Evolutionary conservation across 2,113 vertebrate genomes (phyloP).

Genomic region (Maccullochella peelii): DNA sequence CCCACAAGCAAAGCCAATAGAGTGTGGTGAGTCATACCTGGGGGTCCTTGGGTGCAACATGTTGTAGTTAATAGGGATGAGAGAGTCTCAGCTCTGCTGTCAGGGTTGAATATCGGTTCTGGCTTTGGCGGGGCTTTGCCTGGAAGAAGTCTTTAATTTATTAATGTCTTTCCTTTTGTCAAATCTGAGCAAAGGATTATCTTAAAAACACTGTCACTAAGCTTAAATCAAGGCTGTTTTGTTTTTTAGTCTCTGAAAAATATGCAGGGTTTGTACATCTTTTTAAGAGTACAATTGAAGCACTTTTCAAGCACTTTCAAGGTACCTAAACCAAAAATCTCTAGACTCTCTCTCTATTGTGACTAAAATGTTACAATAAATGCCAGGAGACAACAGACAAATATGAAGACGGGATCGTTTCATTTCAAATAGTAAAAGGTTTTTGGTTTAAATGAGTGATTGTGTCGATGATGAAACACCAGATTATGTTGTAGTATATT

Average conservation of each 20-base stretch:
- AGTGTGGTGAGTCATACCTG: constrained; percentile 30
- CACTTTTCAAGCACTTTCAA: too few relatives aligned
- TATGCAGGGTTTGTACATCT: neutral
- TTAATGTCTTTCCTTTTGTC: constrained; percentile 12
- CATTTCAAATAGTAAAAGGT: too few relatives aligned
- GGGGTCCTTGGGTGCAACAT: neutral
- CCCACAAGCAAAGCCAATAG: neutral
- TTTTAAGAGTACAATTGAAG: too few relatives aligned
- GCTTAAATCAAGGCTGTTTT: constrained; percentile 37
- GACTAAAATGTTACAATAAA: too few relatives aligned
- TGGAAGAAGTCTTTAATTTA: neutral
- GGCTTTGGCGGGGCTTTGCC: neutral
- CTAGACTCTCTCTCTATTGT: too few relatives aligned
- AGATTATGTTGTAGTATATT: too few relatives aligned
- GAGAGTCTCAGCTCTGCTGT: neutral
- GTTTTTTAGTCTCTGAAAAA: neutral
- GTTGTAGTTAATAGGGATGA: constrained; percentile 4
- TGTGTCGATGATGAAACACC: too few relatives aligned
- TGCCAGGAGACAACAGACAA: too few relatives aligned
- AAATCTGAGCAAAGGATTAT: constrained; percentile 33
- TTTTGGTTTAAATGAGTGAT: too few relatives aligned
- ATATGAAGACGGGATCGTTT: too few relatives aligned
- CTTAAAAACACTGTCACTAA: constrained; percentile 19
- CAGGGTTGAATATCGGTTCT: neutral
- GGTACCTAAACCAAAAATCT: too few relatives aligned